Percentiles rank a stretch among this genome's conserved stretches.
These are phyloP conservation scores for Catagonus wagneri DNA, from an alignment of 2,113 vertebrate genomes.

Conservation along the genomic window DNA sequence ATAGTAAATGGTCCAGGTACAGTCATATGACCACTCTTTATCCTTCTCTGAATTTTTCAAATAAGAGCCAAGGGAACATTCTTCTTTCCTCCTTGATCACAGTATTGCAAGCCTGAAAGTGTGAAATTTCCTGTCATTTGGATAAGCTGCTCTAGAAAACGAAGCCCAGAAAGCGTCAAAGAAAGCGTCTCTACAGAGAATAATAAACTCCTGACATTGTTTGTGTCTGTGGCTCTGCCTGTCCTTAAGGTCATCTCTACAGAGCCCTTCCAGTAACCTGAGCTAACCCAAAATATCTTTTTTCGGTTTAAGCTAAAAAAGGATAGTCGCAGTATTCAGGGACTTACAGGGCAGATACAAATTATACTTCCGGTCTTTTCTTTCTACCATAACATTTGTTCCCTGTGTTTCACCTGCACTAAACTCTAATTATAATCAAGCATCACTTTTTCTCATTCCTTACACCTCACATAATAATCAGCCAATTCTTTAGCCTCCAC, in stretches of 20 bases:
- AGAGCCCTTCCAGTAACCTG: background rate
- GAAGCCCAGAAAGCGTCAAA: background rate
- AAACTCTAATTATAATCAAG: background rate
- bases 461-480: background rate
- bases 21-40: background rate
- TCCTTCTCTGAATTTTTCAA: background rate
- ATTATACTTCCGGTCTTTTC: background rate
- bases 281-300: background rate
- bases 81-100: background rate
- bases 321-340: background rate
- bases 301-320: background rate
- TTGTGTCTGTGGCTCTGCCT: background rate
- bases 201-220: background rate
- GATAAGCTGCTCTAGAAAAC: background rate
- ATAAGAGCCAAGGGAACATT: background rate
- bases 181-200: background rate
- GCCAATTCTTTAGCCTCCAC: background rate
- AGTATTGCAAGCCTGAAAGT: background rate
- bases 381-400: background rate
- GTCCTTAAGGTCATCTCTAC: background rate
- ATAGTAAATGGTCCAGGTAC: background rate
- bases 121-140: background rate
- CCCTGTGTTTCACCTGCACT: background rate
- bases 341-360: background rate
- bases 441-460: background rate